phyloP scores from a whole-genome alignment of 1,140 invertebrate genomes.

The Trichonephila inaurata region DNA sequence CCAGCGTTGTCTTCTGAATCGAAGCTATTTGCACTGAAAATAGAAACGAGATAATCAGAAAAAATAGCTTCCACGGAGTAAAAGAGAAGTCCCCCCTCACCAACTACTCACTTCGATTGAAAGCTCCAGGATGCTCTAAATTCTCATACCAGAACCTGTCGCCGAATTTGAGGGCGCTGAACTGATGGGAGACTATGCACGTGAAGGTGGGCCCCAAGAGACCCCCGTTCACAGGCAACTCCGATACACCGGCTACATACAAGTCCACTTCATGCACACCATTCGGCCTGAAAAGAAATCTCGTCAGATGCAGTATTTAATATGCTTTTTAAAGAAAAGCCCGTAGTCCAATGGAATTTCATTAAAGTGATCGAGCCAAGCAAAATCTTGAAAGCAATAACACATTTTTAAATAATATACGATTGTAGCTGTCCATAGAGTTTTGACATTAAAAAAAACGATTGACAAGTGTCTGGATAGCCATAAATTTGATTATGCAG shows the following conservation, averaged over 20 bases:
- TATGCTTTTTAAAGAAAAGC: too few species aligned
- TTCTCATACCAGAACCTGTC: slow-evolving; percentile 99
- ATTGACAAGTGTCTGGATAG: too few species aligned
- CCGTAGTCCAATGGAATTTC: too few species aligned
- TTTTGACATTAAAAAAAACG: too few species aligned
- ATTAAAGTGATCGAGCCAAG: too few species aligned
- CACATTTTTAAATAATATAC: too few species aligned
- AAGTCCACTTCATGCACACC: slow-evolving; percentile 81
- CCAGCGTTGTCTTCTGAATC: slow-evolving; percentile 87
- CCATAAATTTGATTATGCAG: too few species aligned
- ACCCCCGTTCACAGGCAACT: slow-evolving; percentile 91
- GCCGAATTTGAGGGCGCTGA: slow-evolving; percentile 86
- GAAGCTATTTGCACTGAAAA: slow-evolving; percentile 88
- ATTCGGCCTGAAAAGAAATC: slow-evolving; percentile 69
- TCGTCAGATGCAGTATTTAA: too few species aligned
- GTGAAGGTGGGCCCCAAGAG: slow-evolving; percentile 93
- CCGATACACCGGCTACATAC: slow-evolving; percentile 87
- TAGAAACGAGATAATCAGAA: not conserved
- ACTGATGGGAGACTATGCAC: slow-evolving; percentile 84
- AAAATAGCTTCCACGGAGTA: too few species aligned
- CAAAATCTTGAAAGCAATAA: too few species aligned
- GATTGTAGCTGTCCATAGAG: too few species aligned
- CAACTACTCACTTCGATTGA: slow-evolving; percentile 62
- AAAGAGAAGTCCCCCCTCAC: too few species aligned
- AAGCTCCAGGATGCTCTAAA: slow-evolving; percentile 81